Conservation (phyloP, 2,113 vertebrate genomes). For the Phaethornis superciliosus region DNA sequence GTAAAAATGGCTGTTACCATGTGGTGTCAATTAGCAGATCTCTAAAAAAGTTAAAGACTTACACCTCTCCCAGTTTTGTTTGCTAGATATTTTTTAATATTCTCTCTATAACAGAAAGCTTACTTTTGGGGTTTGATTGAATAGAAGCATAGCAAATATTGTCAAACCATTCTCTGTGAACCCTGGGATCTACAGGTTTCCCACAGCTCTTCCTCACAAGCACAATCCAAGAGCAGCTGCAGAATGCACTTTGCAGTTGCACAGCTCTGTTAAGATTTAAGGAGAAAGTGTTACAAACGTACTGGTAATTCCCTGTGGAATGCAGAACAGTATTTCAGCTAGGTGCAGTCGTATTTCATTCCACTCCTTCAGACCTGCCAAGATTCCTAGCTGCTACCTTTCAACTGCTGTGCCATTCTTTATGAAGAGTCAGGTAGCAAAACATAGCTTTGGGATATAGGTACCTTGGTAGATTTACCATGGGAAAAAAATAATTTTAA, state of each 20-base stretch:
- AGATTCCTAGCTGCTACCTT: not conserved
- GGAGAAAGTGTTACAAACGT: not conserved
- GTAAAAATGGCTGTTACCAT: not conserved
- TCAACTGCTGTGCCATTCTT: not conserved
- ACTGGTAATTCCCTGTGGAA: not conserved
- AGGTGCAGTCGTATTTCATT: not conserved
- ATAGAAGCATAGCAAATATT: not conserved
- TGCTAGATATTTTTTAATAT: not conserved
- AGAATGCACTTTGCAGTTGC: not conserved
- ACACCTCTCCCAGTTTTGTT: not conserved
- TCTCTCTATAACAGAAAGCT: not conserved
- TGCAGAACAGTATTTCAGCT: not conserved
- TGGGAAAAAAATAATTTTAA: not conserved
- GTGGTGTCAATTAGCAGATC: not conserved
- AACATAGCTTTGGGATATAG: not conserved
- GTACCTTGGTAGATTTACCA: not conserved
- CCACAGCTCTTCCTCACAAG: not conserved
- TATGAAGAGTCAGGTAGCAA: not conserved
- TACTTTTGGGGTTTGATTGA: not conserved
- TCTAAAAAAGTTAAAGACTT: not conserved
- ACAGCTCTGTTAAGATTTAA: not conserved
- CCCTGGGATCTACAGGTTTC: not conserved
- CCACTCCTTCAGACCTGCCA: not conserved
- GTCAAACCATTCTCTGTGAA: not conserved
- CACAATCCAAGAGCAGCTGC: not conserved